Evolutionary conservation across 2,113 vertebrate genomes (phyloP).

Genomic region (Chelonoidis abingdonii): DNA sequence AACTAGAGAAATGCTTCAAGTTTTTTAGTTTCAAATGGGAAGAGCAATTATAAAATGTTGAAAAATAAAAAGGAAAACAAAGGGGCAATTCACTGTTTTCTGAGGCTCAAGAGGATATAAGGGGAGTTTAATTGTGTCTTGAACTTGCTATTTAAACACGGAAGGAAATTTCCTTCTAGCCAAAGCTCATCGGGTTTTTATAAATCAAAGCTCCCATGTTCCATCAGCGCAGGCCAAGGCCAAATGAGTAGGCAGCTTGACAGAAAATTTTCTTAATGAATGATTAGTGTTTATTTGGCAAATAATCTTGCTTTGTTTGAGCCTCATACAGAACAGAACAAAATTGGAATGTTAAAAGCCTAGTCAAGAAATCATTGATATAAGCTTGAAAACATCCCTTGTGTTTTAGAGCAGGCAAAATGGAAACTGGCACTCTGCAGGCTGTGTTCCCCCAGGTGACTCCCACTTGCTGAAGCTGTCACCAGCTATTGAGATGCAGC

Average conservation of each 20-base stretch:
- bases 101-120: not conserved
- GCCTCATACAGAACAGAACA: not conserved
- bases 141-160: conserved; percentile 1
- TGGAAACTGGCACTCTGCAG: not conserved
- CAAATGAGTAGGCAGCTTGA: not conserved
- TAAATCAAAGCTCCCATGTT: conserved; percentile 30
- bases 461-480: not conserved
- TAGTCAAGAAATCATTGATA: conserved; percentile 17
- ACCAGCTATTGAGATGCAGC: not conserved
- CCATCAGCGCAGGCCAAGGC: not conserved
- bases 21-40: not conserved
- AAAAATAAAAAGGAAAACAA: not conserved
- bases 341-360: not conserved
- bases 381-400: conserved; percentile 19
- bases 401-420: not conserved
- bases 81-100: not conserved
- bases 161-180: conserved; percentile 31
- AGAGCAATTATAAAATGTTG: not conserved
- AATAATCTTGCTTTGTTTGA: conserved; percentile 33
- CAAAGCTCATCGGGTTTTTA: conserved; percentile 11
- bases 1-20: not conserved
- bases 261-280: conserved; percentile 38
- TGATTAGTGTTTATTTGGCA: conserved; percentile 13
- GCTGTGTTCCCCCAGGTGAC: not conserved
- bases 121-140: conserved; percentile 3